Evolutionary conservation across 2,113 vertebrate genomes (phyloP), one percentile per base, ranked within the genome.

Genomic region (Coptodon rendalli): DNA sequence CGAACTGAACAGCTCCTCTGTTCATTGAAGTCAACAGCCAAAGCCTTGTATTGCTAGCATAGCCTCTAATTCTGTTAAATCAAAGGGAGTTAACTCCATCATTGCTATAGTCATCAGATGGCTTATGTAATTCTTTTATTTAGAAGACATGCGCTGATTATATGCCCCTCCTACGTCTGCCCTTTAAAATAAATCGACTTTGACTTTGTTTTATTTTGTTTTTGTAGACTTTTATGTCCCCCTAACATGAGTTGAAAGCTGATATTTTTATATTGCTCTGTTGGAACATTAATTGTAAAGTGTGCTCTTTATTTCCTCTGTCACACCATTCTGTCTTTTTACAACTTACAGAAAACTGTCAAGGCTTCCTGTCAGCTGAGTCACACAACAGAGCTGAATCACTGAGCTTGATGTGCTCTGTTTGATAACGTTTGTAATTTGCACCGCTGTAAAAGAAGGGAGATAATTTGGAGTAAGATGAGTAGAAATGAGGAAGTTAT

Each of bases 361-460:
- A 71, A 31, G 38, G 17, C 8, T 22, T 13, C 3, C 9, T 11
- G 27, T 86, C 83, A 53, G 13, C 22, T 17, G n/a, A 56, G 80
- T 71, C 8, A 22, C 38, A 29, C 89, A 81, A 53, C 48, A 24
- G 43, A 80, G 57, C 34, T 11, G 53, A 36, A 8, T 50, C 11
- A 56, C 7, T 22, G 40, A 81, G 31, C 9, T 17, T 1, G 4
- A 7, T 56, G 9, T n/a, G 3, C 13, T 84, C 48, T 48, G 59
- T 14, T 16, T 83, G 9, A 43, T 91, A 84, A 90, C 45, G 19
- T 91, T 89, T 57, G 81, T 85, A 17, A 80, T 86, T 88, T 89
- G 80, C 89, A 71, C 40, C 1, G 22, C 29, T 52, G 6, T 89
- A 86, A 86, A 89, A 66, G 4, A 24, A 3, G 12, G 7, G 11